These are phyloP conservation scores for Drosophila micromelanica DNA, from an alignment of 1,140 invertebrate species.

Conservation along the genomic window DNA sequence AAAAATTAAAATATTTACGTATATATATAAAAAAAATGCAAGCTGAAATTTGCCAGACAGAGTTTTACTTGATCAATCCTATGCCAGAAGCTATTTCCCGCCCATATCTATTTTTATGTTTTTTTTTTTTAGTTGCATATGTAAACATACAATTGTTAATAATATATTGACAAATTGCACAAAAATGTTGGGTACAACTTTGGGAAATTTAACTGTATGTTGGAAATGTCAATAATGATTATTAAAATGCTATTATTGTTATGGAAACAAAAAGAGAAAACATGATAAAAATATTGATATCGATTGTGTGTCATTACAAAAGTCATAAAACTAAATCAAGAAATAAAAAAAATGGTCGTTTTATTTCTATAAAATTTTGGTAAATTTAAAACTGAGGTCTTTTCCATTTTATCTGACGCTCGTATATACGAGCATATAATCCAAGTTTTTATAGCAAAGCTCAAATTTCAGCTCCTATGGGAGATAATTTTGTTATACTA, in stretches of 20 bases:
- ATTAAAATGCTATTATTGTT: constrained; percentile 79
- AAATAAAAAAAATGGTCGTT: constrained; percentile 50
- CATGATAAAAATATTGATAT: constrained; percentile 64
- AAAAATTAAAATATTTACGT: constrained; percentile 1
- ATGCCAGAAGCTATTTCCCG: constrained; percentile 18
- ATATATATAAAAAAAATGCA: constrained; percentile 4
- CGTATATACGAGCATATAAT: too few relatives aligned
- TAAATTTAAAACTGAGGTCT: too few relatives aligned
- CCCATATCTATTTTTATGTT: neutral
- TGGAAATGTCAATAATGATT: constrained; percentile 46
- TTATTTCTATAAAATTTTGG: constrained; percentile 4
- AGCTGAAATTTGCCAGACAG: constrained; percentile 13
- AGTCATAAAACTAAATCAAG: constrained; percentile 38
- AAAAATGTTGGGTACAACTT: constrained; percentile 25
- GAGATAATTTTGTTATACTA: too few relatives aligned
- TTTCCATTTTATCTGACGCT: too few relatives aligned
- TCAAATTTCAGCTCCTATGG: too few relatives aligned
- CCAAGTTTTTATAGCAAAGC: too few relatives aligned
- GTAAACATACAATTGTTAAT: constrained; percentile 27
- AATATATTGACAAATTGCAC: constrained; percentile 22
- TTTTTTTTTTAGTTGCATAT: neutral
- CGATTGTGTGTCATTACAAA: constrained; percentile 71
- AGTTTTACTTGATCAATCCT: constrained; percentile 8
- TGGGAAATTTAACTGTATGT: constrained; percentile 24
- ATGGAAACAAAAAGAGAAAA: constrained; percentile 29